Base-by-base conservation (phyloP, 2,888 invertebrate genomes). In the Schizotus pectinicornis region DNA sequence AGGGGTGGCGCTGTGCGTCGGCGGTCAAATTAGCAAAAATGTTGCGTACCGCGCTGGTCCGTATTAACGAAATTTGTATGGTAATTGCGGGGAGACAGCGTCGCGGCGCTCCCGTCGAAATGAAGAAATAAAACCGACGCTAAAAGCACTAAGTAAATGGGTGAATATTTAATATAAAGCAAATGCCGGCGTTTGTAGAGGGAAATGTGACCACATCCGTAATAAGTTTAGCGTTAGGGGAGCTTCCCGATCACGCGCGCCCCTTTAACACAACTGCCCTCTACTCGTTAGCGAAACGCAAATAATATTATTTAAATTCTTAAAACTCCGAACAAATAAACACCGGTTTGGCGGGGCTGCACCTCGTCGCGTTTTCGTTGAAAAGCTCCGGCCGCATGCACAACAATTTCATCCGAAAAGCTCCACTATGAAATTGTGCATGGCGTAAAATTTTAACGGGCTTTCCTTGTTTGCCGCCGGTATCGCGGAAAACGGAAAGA, bases 121-220 rank as follows among this genome's bases (percentile, higher is more conserved):
- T 34, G 47, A 42, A 47, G 50, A 43, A 59, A 49, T 49, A 54
- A 50, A 53, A 33, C 50, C 31, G 37, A 39, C 50, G 45, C 59
- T 38, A 55, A 59, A 59, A 54, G 59, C 59, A 42, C 31, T 32
- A 41, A 59, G 49, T 45, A 59, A 59, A 55, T 59, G 68, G 68
- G 69, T 69, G 68, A 68, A 69, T 69, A 69, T 67, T 67, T 67
- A 69, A 67, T 67, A 57, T 49, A 62, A 59, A 64, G 61, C 53
- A 61, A 63, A 65, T 52, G 59, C 57, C 53, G 41, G 7, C 54
- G 52, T 51, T 59, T 59, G 55, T 46, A 59, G 49, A 53, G 61
- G 61, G 61, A 56, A 56, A 61, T 56, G 56, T 56, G 56, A 61
- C 61, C 61, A 61, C 61, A 61, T 61, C 54, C 54, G 39, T 61